These are phyloP conservation scores for Zosterops pallidus DNA, from an alignment of 2,113 vertebrate genomes.

Conservation along the genomic window DNA sequence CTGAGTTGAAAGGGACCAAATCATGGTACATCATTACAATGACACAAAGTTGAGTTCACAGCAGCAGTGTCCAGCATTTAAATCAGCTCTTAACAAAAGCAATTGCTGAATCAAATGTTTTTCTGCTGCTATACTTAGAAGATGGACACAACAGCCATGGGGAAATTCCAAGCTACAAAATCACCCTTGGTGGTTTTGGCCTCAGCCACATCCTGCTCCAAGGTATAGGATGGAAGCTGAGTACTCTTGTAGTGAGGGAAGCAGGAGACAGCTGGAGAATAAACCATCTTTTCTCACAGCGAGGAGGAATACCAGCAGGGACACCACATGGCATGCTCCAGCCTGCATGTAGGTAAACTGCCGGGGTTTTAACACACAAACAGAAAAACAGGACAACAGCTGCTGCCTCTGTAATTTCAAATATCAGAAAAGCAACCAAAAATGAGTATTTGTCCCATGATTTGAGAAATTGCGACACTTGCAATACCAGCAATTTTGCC, in stretches of 20 bases:
- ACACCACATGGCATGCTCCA: not conserved
- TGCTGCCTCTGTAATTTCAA: not conserved
- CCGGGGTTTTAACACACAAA: not conserved
- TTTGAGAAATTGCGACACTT: not conserved
- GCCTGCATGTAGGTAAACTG: not conserved
- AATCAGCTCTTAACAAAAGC: not conserved
- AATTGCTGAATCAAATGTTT: not conserved
- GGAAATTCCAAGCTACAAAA: conserved; percentile 50
- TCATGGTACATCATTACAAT: not conserved
- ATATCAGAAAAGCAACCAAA: not conserved
- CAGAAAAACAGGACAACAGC: not conserved
- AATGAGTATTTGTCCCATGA: not conserved
- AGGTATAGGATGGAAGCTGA: not conserved
- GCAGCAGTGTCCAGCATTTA: not conserved
- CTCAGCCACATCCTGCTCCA: conserved; percentile 2
- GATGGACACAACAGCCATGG: not conserved
- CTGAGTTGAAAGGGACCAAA: not conserved
- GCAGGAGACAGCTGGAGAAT: not conserved
- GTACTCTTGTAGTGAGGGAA: not conserved
- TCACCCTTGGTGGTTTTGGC: conserved; percentile 28
- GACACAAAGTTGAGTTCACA: not conserved
- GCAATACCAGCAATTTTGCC: not conserved
- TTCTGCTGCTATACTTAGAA: not conserved
- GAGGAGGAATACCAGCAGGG: not conserved
- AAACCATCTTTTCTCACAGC: not conserved